These are phyloP conservation scores for Solea senegalensis DNA, from an alignment of 2,113 vertebrate species.

Conservation along the genomic window DNA sequence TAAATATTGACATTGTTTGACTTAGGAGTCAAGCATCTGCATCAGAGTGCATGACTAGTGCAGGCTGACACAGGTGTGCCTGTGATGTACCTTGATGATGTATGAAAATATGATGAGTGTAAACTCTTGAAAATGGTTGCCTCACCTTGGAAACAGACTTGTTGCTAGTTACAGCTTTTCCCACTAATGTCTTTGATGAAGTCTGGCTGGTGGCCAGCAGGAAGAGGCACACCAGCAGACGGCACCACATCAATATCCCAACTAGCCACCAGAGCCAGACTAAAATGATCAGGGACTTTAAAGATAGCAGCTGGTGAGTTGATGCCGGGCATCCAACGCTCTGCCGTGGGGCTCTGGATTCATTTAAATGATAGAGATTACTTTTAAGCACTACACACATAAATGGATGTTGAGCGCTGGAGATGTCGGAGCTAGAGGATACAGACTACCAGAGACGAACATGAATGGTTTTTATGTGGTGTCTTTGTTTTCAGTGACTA, in stretches of 20 bases:
- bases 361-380: conserved; percentile 81
- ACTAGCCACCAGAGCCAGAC: conserved; percentile 75
- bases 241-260: conserved; percentile 77
- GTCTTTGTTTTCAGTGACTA: conserved; percentile 54
- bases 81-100: conserved; percentile 41
- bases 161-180: conserved; percentile 67
- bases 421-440: conserved; percentile 63
- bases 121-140: conserved; percentile 42
- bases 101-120: conserved; percentile 42
- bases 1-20: conserved; percentile 60
- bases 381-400: conserved; percentile 75
- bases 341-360: conserved; percentile 76
- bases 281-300: conserved; percentile 72
- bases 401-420: conserved; percentile 74
- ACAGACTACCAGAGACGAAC: conserved; percentile 52
- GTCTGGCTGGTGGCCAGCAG: conserved; percentile 65
- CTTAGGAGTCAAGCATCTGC: conserved; percentile 38
- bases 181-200: conserved; percentile 70
- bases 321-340: conserved; percentile 66
- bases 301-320: conserved; percentile 80
- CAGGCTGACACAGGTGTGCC: conserved; percentile 27
- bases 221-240: conserved; percentile 72
- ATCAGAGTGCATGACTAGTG: conserved; percentile 47
- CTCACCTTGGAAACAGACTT: conserved; percentile 38
- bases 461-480: conserved; percentile 48